Conservation (phyloP, 2,888 invertebrate genomes). For the Calliopum simillimum region DNA sequence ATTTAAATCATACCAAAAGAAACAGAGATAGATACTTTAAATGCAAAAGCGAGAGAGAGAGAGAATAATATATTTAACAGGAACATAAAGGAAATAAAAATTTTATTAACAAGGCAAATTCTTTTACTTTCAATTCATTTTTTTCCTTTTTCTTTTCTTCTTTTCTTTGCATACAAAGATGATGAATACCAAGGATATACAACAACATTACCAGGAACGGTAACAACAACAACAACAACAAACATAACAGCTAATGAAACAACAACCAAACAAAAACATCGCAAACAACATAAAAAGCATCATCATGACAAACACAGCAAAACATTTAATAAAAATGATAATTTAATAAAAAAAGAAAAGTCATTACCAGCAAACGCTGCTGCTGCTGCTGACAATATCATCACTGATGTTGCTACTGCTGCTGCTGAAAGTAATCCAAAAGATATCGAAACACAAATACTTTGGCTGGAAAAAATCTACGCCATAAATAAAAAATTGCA, state of each 20-base stretch:
- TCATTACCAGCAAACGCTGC: conserved; percentile 27
- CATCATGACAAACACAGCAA: conserved; percentile 9
- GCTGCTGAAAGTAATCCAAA: conserved; percentile 27
- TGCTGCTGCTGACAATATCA: conserved; percentile 17
- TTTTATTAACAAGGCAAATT: conserved; percentile 5
- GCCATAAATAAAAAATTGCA: conserved; percentile 80
- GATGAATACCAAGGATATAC: conserved; percentile 44
- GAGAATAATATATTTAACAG: not conserved
- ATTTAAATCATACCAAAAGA: no score
- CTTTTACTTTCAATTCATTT: conserved; percentile 32
- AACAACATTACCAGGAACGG: conserved; percentile 13
- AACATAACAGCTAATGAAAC: conserved; percentile 16
- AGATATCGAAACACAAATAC: conserved; percentile 69
- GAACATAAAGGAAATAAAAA: not conserved
- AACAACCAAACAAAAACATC: conserved; percentile 7
- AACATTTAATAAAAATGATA: not conserved
- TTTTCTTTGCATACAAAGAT: conserved; percentile 44
- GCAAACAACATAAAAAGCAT: conserved; percentile 5
- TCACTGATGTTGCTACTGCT: conserved; percentile 7
- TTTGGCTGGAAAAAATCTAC: conserved; percentile 78
- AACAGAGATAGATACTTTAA: not conserved
- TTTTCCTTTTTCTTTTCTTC: conserved; percentile 19
- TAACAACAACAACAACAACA: conserved; percentile 26
- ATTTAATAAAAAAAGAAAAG: not conserved
- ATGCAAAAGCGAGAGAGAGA: no score